These are phyloP conservation scores for Hippocampus abdominalis DNA, from an alignment of 2,113 vertebrate species.

Conservation along the genomic window DNA sequence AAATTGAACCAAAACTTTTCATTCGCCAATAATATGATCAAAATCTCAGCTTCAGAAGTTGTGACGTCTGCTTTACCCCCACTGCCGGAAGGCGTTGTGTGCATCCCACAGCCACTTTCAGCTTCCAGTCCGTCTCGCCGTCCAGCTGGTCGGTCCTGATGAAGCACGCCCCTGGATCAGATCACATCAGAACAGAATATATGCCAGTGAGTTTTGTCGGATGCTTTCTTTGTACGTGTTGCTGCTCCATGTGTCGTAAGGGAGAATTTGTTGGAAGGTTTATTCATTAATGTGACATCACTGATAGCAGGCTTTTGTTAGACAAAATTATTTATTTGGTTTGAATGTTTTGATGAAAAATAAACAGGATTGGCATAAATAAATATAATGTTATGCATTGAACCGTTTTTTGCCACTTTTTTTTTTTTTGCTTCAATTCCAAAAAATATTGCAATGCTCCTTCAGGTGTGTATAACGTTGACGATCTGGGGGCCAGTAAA, in stretches of 20 bases:
- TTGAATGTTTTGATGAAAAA: too few relatives aligned
- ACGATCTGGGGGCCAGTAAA: too few relatives aligned
- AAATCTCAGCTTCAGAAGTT: not conserved
- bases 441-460: too few relatives aligned
- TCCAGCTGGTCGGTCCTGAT: constrained; percentile 96
- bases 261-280: too few relatives aligned
- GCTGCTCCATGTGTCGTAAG: not conserved
- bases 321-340: too few relatives aligned
- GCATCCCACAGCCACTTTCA: constrained; percentile 90
- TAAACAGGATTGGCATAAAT: too few relatives aligned
- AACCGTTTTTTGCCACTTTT: too few relatives aligned
- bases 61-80: constrained; percentile 72
- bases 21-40: not conserved
- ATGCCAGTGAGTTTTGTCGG: not conserved
- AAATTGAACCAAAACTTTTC: not conserved
- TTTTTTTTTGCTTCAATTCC: too few relatives aligned
- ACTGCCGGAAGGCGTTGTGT: constrained; percentile 89
- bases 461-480: too few relatives aligned
- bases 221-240: not conserved
- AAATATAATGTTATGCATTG: too few relatives aligned
- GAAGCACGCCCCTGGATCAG: constrained; percentile 84
- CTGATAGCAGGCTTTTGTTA: too few relatives aligned
- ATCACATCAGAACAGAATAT: constrained; percentile 9
- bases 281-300: too few relatives aligned
- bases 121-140: constrained; percentile 97